phyloP scores from a whole-genome alignment of 2,113 vertebrate species.

The Machaerirhynchus nigripectus region DNA sequence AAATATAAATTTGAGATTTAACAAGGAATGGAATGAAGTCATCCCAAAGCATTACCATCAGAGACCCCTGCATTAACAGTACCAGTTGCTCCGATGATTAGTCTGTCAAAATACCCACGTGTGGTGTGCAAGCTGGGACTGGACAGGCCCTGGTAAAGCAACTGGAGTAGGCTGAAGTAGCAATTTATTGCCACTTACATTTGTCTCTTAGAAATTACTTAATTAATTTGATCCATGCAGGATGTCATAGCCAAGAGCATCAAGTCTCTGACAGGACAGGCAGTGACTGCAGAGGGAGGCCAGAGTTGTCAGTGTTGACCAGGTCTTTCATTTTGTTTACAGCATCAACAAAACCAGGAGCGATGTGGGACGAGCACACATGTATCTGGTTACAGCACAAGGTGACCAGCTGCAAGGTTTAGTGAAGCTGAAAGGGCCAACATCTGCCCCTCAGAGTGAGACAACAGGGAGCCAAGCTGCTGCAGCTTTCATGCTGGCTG shows the following conservation, averaged over 20 bases:
- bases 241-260: background rate
- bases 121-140: background rate
- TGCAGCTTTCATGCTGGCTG: background rate
- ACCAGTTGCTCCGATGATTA: background rate
- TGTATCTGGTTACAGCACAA: background rate
- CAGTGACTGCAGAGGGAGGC: background rate
- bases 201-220: background rate
- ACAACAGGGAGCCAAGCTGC: background rate
- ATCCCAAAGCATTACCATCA: background rate
- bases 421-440: background rate
- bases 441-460: background rate
- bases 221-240: background rate
- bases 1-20: background rate
- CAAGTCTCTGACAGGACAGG: background rate
- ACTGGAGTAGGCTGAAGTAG: background rate
- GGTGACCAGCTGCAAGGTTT: conserved; percentile 24
- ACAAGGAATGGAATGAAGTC: background rate
- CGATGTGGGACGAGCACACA: background rate
- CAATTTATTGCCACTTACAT: background rate
- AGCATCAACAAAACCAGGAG: background rate
- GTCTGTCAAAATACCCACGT: background rate
- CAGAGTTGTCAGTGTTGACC: background rate
- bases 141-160: background rate
- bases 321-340: background rate
- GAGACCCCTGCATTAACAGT: background rate